Percentiles rank a stretch among this genome's conserved stretches.
phyloP scores from a whole-genome alignment of 1,140 invertebrate species.

The Cotesia vestalis region DNA sequence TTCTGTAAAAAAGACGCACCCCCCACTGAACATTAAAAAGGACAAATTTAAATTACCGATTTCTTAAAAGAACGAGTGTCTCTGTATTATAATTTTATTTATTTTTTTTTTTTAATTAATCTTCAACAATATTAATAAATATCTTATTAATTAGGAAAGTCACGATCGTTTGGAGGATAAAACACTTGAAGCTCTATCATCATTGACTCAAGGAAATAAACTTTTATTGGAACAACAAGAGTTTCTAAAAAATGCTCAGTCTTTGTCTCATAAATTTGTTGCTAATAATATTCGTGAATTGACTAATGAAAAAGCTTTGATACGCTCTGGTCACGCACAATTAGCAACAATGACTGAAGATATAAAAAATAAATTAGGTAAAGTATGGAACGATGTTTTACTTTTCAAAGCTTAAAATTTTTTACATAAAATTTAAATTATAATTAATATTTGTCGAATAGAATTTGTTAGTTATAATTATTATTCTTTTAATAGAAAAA shows the following conservation, averaged over 20 bases:
- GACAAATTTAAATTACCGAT: neutral
- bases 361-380: conserved; percentile 69
- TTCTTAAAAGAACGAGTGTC: too few relatives aligned
- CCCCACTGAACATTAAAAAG: neutral
- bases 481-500: conserved; percentile 56
- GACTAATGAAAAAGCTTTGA: conserved; percentile 70
- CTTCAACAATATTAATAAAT: neutral
- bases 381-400: too few relatives aligned
- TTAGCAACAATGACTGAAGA: conserved; percentile 68
- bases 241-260: conserved; percentile 66
- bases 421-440: too few relatives aligned
- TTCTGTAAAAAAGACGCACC: neutral
- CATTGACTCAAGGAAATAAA: conserved; percentile 66
- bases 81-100: neutral
- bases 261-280: conserved; percentile 64
- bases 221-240: conserved; percentile 68
- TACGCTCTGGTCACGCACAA: conserved; percentile 69
- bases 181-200: conserved; percentile 65
- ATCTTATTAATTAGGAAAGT: conserved; percentile 58
- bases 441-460: neutral
- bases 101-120: neutral
- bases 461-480: neutral
- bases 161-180: conserved; percentile 68
- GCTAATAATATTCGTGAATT: conserved; percentile 69
- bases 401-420: too few relatives aligned